These are phyloP conservation scores for Bombus confusus DNA, from an alignment of 1,140 invertebrate genomes.

Conservation along the genomic window DNA sequence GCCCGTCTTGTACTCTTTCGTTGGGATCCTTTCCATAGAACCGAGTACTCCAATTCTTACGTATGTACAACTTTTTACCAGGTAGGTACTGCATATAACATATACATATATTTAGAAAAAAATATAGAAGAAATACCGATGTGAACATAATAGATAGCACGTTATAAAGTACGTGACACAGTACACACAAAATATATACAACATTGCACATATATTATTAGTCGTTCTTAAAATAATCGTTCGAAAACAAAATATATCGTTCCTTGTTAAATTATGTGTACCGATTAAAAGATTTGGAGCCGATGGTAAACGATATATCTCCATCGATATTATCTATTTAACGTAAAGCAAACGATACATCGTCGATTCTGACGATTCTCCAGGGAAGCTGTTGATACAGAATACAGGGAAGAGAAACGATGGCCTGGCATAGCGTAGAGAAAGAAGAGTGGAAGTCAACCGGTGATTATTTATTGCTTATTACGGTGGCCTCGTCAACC, in stretches of 20 bases:
- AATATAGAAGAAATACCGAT: too few species aligned
- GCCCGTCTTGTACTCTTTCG: too few species aligned
- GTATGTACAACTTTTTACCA: too few species aligned
- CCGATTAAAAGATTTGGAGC: neutral
- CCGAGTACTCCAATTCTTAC: too few species aligned
- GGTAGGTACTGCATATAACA: too few species aligned
- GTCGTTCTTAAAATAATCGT: neutral
- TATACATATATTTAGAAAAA: too few species aligned
- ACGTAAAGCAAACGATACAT: neutral
- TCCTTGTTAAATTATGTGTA: neutral
- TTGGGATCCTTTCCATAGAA: too few species aligned
- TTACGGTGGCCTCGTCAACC: conserved; percentile 64
- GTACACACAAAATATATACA: too few species aligned
- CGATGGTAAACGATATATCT: neutral
- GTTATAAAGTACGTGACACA: too few species aligned
- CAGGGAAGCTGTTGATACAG: conserved; percentile 49
- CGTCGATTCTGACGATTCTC: conserved; percentile 22
- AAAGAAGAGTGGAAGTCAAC: conserved; percentile 55
- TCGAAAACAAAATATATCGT: neutral
- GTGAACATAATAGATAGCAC: too few species aligned
- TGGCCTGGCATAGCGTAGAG: neutral
- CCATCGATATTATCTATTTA: neutral
- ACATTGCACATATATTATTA: too few species aligned
- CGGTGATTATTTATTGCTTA: conserved; percentile 76
- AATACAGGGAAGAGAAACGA: neutral